A percentile compares a stretch with the other conserved stretches of the same genome.
phyloP scores from a whole-genome alignment of 92 coral and sea anemone species.

The Scolanthus callimorphus region DNA sequence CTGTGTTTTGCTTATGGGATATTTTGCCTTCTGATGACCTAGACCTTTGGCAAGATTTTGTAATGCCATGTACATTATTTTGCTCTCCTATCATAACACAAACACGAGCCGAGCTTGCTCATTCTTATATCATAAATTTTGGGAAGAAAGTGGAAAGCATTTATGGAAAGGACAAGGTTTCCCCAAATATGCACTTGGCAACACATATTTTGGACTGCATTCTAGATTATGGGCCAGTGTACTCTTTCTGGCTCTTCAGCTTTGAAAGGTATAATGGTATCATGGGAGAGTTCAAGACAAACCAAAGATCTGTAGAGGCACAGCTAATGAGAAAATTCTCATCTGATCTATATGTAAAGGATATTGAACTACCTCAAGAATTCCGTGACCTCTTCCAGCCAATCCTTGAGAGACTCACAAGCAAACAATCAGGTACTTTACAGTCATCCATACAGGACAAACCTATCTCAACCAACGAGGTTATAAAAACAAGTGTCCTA shows the following conservation, averaged over 20 bases:
- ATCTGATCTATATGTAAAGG: neutral
- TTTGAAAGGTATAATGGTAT: slow-evolving; percentile 67
- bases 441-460: neutral
- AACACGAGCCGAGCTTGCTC: slow-evolving; percentile 34
- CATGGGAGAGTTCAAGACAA: slow-evolving; percentile 20
- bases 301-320: slow-evolving; percentile 3
- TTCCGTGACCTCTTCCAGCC: no score
- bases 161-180: slow-evolving; percentile 51
- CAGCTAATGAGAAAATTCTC: neutral
- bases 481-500: slow-evolving; percentile 13
- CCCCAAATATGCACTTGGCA: slow-evolving; percentile 73
- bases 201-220: slow-evolving; percentile 56
- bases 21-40: slow-evolving; percentile 36
- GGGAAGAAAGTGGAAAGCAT: slow-evolving; percentile 27
- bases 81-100: slow-evolving; percentile 47
- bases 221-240: slow-evolving; percentile 65
- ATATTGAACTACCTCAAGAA: no score
- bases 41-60: slow-evolving; percentile 61
- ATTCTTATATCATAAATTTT: slow-evolving; percentile 32
- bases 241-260: slow-evolving; percentile 66
- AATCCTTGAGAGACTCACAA: no score
- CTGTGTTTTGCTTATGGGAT: slow-evolving; percentile 35
- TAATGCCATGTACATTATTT: slow-evolving; percentile 44
- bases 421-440: no score
- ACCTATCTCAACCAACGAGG: slow-evolving; percentile 2